These are phyloP conservation scores for Peromyscus leucopus DNA, from an alignment of 2,113 vertebrate genomes.

Conservation along the genomic window DNA sequence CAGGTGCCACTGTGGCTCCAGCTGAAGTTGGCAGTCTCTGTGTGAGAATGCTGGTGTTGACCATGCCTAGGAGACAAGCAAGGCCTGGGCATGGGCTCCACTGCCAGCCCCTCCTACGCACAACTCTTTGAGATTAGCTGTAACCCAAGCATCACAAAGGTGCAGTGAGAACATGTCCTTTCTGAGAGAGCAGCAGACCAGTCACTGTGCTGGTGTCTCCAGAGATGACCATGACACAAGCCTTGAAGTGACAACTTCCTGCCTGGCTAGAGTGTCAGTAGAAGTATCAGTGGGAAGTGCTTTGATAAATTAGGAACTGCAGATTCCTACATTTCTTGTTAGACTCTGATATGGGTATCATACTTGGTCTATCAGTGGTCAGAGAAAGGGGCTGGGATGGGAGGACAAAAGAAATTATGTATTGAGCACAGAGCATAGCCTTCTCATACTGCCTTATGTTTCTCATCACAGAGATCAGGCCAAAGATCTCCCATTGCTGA, in stretches of 20 bases:
- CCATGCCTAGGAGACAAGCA: accelerated
- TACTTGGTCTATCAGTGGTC: neutral
- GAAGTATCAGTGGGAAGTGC: neutral
- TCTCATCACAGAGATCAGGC: neutral
- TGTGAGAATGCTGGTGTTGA: neutral
- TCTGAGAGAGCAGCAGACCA: neutral
- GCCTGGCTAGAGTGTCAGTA: neutral
- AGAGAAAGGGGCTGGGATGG: neutral
- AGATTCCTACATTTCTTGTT: neutral
- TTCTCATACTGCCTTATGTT: accelerated
- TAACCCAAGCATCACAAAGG: neutral
- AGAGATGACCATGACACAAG: neutral
- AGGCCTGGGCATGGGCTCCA: neutral
- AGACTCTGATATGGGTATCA: neutral
- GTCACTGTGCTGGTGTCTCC: neutral
- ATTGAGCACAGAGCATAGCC: neutral
- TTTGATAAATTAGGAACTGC: neutral
- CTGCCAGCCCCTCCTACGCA: neutral
- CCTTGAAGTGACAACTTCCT: neutral
- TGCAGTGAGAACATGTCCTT: neutral
- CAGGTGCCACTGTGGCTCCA: neutral
- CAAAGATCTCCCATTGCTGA: accelerated
- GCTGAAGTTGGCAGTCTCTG: neutral
- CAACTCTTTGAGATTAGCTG: neutral
- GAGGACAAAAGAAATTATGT: neutral